Evolutionary conservation across 2,888 invertebrate genomes (phyloP).

Genomic region (Erynnis tages): DNA sequence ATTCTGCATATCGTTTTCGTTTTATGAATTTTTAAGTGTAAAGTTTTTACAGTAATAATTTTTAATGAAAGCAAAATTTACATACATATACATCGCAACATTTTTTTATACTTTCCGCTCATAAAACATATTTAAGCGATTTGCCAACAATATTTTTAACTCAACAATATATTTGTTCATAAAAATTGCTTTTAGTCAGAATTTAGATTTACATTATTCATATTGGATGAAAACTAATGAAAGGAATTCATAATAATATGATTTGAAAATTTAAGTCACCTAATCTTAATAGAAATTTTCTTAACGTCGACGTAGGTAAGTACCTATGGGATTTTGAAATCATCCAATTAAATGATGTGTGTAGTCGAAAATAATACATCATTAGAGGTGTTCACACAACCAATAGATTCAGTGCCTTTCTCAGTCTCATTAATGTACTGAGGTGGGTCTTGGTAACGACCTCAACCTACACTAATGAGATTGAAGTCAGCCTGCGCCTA

Average conservation of each 20-base stretch:
- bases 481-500: constrained; percentile 22
- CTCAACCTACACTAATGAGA: constrained; percentile 26
- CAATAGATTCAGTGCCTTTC: constrained; percentile 22
- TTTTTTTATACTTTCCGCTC: neutral
- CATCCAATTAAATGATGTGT: constrained; percentile 30
- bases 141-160: neutral
- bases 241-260: too few species aligned
- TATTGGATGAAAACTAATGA: too few species aligned
- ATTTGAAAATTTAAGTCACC: too few species aligned
- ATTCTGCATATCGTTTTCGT: neutral
- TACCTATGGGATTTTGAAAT: constrained; percentile 7
- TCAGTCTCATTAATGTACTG: constrained; percentile 25
- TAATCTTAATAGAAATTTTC: too few species aligned
- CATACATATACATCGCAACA: neutral
- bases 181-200: neutral
- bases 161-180: neutral
- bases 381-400: constrained; percentile 32
- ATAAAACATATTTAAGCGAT: neutral
- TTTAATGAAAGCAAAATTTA: constrained; percentile 1
- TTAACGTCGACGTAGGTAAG: neutral
- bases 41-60: neutral
- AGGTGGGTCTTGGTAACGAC: constrained; percentile 28
- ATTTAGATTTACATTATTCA: too few species aligned
- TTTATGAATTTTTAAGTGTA: neutral
- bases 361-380: constrained; percentile 37